Conservation (phyloP, 30 jellyfish, hydroid and myxozoan genomes). For the Rhopilema esculentum region DNA sequence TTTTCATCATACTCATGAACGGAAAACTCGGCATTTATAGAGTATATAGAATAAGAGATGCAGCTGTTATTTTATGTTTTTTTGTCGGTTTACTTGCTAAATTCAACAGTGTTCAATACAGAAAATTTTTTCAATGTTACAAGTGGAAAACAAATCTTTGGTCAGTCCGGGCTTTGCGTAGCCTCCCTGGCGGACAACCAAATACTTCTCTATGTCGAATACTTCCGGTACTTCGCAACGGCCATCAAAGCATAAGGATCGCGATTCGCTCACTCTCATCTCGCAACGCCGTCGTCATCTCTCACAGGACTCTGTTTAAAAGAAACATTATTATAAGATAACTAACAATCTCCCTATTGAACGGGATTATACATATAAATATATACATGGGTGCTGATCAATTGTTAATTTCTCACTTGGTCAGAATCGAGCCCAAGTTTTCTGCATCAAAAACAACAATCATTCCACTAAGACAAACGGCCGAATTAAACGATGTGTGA, state of each 20-base stretch:
- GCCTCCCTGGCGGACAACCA: background rate
- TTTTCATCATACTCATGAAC: too few species aligned
- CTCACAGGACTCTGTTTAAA: slow-evolving; percentile 58
- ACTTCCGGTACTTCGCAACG: background rate
- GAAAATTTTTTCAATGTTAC: background rate
- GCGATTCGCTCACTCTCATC: background rate
- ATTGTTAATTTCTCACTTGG: background rate
- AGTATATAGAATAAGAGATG: too few species aligned
- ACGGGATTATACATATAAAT: background rate
- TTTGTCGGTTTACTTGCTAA: background rate
- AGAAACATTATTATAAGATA: background rate
- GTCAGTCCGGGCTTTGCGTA: background rate
- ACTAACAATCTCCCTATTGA: background rate
- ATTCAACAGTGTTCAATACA: background rate
- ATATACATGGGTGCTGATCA: background rate
- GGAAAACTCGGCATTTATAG: too few species aligned
- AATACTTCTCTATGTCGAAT: too few species aligned
- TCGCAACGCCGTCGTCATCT: slow-evolving; percentile 71
- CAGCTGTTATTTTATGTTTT: too few species aligned
- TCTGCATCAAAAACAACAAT: too few species aligned
- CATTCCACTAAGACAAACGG: too few species aligned
- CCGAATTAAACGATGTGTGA: too few species aligned
- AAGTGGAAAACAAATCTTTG: background rate
- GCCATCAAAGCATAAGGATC: background rate
- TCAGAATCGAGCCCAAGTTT: background rate